phyloP scores from a whole-genome alignment of 1,140 invertebrate species.

The Saccostrea glomerata region DNA sequence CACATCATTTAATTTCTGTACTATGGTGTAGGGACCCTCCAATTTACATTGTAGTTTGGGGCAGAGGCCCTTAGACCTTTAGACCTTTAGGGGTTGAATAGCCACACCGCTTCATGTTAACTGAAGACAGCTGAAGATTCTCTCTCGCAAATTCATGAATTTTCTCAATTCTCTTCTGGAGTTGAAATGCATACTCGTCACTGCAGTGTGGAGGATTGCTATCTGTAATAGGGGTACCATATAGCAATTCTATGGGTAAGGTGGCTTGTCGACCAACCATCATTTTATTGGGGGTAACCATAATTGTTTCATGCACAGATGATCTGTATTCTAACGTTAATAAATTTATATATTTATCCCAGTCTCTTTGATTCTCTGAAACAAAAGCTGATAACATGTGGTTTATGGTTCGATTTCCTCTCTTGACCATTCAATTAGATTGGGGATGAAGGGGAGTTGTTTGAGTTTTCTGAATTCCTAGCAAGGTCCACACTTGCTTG shows the following conservation, averaged over 20 bases:
- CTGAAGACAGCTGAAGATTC: slow-evolving; percentile 1
- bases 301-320: too few species aligned
- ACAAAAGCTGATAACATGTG: slow-evolving; percentile 12
- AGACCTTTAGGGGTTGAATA: not conserved
- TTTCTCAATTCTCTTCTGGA: too few species aligned
- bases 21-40: slow-evolving; percentile 41
- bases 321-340: not conserved
- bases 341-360: not conserved
- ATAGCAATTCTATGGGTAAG: too few species aligned
- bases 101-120: slow-evolving; percentile 32
- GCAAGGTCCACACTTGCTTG: too few species aligned
- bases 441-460: slow-evolving; percentile 58
- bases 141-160: not conserved
- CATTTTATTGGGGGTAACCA: too few species aligned
- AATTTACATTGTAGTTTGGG: slow-evolving; percentile 48
- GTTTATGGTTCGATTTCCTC: slow-evolving; percentile 65
- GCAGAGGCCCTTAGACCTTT: slow-evolving; percentile 19
- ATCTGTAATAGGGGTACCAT: too few species aligned
- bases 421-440: slow-evolving; percentile 60
- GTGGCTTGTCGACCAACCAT: too few species aligned
- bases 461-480: slow-evolving; percentile 29
- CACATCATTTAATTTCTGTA: slow-evolving; percentile 41
- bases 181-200: too few species aligned
- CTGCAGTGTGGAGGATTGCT: too few species aligned
- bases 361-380: too few species aligned